Evolutionary conservation across 2,888 invertebrate genomes (phyloP).

Genomic region (Sericinus montela): DNA sequence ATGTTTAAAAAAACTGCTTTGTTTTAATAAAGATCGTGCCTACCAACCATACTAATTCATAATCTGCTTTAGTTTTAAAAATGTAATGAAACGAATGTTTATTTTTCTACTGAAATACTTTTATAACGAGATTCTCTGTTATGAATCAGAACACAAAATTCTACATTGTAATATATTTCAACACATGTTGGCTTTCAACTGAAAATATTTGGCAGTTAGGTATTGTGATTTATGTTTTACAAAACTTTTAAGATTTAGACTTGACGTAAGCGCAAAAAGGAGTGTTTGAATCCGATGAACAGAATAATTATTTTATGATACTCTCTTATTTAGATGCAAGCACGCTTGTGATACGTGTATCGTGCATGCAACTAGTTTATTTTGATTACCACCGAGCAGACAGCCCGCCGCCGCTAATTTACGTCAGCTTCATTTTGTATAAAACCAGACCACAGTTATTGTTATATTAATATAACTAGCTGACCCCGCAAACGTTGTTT

Average conservation of each 20-base stretch:
- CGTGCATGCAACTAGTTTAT: constrained; percentile 10
- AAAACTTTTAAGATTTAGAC: constrained; percentile 24
- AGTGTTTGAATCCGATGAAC: background rate
- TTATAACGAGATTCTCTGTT: constrained; percentile 17
- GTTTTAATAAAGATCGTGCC: constrained; percentile 3
- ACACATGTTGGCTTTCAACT: constrained; percentile 15
- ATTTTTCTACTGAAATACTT: constrained; percentile 19
- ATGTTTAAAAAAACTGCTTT: constrained; percentile 32
- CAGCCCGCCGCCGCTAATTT: constrained; percentile 25
- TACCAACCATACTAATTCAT: background rate
- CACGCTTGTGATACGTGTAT: constrained; percentile 5
- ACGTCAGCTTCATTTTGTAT: constrained; percentile 8
- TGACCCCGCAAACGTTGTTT: too few species aligned
- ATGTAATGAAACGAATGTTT: constrained; percentile 20
- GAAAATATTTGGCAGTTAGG: constrained; percentile 18
- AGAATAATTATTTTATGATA: constrained; percentile 5
- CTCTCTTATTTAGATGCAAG: constrained; percentile 6
- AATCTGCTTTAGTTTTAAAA: background rate
- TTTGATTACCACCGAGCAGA: constrained; percentile 22
- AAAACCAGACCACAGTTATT: background rate
- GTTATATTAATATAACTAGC: too few species aligned
- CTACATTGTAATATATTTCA: constrained; percentile 17
- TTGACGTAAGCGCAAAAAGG: constrained; percentile 7
- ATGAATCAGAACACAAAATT: constrained; percentile 24
- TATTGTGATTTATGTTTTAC: constrained; percentile 27